Conservation (phyloP, 2,113 vertebrate species). For the Mionectes macconnelli region DNA sequence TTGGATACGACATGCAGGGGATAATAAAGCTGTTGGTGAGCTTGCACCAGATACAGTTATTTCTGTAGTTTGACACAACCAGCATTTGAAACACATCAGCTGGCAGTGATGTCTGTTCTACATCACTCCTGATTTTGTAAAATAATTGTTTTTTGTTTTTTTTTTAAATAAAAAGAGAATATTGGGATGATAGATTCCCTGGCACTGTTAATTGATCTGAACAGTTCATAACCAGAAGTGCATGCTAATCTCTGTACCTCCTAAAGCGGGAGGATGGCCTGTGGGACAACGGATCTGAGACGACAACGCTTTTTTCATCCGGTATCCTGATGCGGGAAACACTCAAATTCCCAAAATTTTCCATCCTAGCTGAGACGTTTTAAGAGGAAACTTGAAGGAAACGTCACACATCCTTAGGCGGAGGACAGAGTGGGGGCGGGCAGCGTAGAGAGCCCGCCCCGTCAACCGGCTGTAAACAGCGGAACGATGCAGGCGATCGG, state of each 20-base stretch:
- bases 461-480: not conserved
- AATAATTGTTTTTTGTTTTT: not conserved
- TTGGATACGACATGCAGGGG: constrained; percentile 32
- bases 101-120: not conserved
- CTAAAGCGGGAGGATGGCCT: not conserved
- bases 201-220: not conserved
- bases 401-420: not conserved
- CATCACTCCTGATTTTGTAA: constrained; percentile 39
- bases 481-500: not conserved
- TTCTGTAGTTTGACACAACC: not conserved
- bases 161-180: constrained; percentile 3
- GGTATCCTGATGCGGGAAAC: not conserved
- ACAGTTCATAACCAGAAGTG: not conserved
- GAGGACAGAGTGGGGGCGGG: not conserved
- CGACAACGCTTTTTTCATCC: too few relatives aligned
- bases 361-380: not conserved
- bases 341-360: not conserved
- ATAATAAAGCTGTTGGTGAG: constrained; percentile 38
- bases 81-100: not conserved
- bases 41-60: not conserved
- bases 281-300: not conserved
- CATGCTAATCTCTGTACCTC: not conserved
- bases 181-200: not conserved
- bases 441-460: not conserved
- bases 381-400: not conserved